Conservation (phyloP, 2,888 invertebrate species). For the Eupithecia exiguata region DNA sequence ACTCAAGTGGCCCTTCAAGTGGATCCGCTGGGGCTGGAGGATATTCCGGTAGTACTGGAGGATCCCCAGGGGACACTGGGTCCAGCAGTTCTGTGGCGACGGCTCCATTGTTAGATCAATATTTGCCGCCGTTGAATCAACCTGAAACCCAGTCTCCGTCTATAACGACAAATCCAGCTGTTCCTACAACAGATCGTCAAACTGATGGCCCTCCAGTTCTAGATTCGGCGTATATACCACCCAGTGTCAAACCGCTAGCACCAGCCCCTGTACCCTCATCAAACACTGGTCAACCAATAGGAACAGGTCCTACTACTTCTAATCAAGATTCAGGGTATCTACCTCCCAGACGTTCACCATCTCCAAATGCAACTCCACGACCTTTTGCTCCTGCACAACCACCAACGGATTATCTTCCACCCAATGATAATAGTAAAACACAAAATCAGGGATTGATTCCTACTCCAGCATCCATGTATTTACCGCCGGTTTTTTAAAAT, state of each 20-base stretch:
- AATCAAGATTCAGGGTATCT: constrained; percentile 21
- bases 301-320: constrained; percentile 13
- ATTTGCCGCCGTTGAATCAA: constrained; percentile 54
- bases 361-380: constrained; percentile 38
- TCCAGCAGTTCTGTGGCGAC: constrained; percentile 7
- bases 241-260: background rate
- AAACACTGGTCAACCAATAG: constrained; percentile 12
- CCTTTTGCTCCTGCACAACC: constrained; percentile 40
- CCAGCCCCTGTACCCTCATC: background rate
- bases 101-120: constrained; percentile 45
- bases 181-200: background rate
- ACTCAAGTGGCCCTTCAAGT: constrained; percentile 15
- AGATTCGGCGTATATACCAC: constrained; percentile 19
- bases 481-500: constrained; percentile 68
- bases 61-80: constrained; percentile 11
- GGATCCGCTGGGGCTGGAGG: constrained; percentile 5
- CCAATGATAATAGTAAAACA: constrained; percentile 47
- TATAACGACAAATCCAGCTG: constrained; percentile 1
- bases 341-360: constrained; percentile 18
- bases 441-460: constrained; percentile 43
- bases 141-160: constrained; percentile 19
- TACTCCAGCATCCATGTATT: constrained; percentile 66
- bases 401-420: constrained; percentile 41
- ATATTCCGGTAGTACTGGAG: constrained; percentile 11
- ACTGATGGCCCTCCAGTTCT: constrained; percentile 1